These are phyloP conservation scores for Drosophila kikkawai DNA, from an alignment of 1,140 invertebrate genomes.

Conservation along the genomic window DNA sequence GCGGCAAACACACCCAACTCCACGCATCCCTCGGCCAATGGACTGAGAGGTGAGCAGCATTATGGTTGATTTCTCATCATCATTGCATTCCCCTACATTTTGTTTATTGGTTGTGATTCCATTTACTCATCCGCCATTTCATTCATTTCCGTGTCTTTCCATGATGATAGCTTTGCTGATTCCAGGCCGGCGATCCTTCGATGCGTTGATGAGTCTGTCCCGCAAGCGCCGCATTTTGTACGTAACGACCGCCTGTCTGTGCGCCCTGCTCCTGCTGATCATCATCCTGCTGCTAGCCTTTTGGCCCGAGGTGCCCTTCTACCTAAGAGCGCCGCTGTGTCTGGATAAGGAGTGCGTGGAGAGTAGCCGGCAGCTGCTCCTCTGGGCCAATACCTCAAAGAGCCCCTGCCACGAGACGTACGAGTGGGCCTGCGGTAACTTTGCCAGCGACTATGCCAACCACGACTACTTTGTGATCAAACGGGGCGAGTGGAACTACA, in stretches of 20 bases:
- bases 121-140: conserved; percentile 16
- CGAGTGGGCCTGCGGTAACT: conserved; percentile 83
- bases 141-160: conserved; percentile 20
- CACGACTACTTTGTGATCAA: conserved; percentile 82
- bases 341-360: conserved; percentile 80
- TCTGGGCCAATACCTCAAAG: conserved; percentile 80
- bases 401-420: conserved; percentile 81
- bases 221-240: conserved; percentile 78
- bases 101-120: too few species aligned
- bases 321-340: conserved; percentile 77
- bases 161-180: conserved; percentile 71
- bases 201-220: conserved; percentile 76
- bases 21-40: conserved; percentile 71
- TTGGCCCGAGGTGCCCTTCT: conserved; percentile 83
- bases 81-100: neutral
- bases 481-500: conserved; percentile 83
- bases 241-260: conserved; percentile 77
- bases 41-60: conserved; percentile 71
- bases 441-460: conserved; percentile 70
- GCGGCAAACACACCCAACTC: conserved; percentile 71
- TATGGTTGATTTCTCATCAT: neutral
- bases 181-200: conserved; percentile 81
- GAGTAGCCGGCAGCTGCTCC: conserved; percentile 75
- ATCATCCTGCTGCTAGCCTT: conserved; percentile 79
- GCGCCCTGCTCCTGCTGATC: conserved; percentile 76